A percentile compares a stretch with the other conserved stretches of the same genome.
phyloP scores from a whole-genome alignment of 1,140 invertebrate genomes.

The Pseudomyrmex gracilis region DNA sequence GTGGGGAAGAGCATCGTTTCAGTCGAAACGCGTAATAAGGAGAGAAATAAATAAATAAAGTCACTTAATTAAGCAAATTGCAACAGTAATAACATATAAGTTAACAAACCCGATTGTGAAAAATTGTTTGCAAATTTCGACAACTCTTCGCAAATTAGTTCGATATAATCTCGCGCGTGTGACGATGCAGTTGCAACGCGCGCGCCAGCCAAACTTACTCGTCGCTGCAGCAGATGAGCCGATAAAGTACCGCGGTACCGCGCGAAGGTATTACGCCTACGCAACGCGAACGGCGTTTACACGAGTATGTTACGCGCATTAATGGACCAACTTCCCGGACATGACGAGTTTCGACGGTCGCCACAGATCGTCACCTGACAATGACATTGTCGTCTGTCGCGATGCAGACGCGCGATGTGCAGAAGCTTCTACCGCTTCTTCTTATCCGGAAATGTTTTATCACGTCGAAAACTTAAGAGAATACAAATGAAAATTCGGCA shows the following conservation, averaged over 20 bases:
- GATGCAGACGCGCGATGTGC: slow-evolving; percentile 25
- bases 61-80: background rate
- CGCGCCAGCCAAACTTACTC: slow-evolving; percentile 29
- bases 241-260: slow-evolving; percentile 69
- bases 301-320: slow-evolving; percentile 81
- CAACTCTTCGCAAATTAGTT: slow-evolving; percentile 4
- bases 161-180: background rate
- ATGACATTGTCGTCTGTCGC: slow-evolving; percentile 79
- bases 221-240: slow-evolving; percentile 43
- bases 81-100: background rate
- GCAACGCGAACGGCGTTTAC: slow-evolving; percentile 69
- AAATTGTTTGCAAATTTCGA: slow-evolving; percentile 13
- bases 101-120: background rate
- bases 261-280: slow-evolving; percentile 81
- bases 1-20: too few species aligned
- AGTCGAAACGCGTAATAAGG: too few species aligned
- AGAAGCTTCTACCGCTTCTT: slow-evolving; percentile 28
- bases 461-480: too few species aligned
- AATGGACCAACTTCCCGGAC: slow-evolving; percentile 83
- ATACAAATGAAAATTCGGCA: too few species aligned
- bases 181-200: slow-evolving; percentile 8
- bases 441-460: too few species aligned
- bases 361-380: slow-evolving; percentile 79
- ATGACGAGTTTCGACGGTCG: slow-evolving; percentile 81
- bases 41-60: background rate